Evolutionary conservation across 2,113 vertebrate species (phyloP).

Genomic region (Lampris megalopsis): DNA sequence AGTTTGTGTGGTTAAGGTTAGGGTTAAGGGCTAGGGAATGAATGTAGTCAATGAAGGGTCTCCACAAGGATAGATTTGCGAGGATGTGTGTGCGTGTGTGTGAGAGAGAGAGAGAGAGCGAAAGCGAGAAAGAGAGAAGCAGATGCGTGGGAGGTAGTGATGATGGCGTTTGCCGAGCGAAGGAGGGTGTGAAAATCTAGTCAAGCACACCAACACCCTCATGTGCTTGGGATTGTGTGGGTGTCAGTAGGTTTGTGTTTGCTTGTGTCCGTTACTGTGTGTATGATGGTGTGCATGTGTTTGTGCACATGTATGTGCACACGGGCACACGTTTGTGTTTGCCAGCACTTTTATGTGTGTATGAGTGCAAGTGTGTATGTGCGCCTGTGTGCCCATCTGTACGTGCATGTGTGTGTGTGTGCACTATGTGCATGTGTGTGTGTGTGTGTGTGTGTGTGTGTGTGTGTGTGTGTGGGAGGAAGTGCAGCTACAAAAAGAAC

Average conservation of each 20-base stretch:
- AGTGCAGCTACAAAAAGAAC: slow-evolving; percentile 48
- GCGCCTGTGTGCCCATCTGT: slow-evolving; percentile 10
- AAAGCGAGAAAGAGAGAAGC: no score
- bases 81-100: no score
- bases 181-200: no score
- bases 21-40: no score
- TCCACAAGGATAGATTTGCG: no score
- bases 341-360: not conserved
- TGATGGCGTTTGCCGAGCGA: no score
- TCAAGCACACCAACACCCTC: no score
- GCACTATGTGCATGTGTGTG: slow-evolving; percentile 19
- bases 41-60: no score
- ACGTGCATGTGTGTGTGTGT: not conserved
- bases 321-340: slow-evolving; percentile 21
- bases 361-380: not conserved
- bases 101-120: no score
- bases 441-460: slow-evolving; percentile 32
- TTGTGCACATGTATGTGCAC: not conserved
- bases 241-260: slow-evolving; percentile 26
- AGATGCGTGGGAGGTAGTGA: no score
- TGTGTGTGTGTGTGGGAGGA: slow-evolving; percentile 38
- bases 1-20: no score
- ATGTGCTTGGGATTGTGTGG: not conserved
- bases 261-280: not conserved
- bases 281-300: slow-evolving; percentile 17